Evolutionary conservation across 2,888 invertebrate species (phyloP).

Genomic region (Lasioglossum villosulum): DNA sequence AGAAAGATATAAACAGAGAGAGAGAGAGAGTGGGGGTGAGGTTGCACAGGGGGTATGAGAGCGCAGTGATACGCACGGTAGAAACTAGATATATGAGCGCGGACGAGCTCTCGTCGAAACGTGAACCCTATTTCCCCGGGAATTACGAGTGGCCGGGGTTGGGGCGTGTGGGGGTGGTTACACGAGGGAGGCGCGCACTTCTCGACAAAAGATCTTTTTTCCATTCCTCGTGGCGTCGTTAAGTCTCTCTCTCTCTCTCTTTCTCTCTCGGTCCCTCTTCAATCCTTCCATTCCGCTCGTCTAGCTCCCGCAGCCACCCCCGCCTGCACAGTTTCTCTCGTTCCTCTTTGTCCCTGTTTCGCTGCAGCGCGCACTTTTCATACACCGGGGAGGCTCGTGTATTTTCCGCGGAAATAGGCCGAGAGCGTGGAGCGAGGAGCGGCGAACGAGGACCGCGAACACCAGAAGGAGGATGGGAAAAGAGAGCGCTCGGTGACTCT

Average conservation of each 20-base stretch:
- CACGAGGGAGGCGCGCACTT: conserved; percentile 58
- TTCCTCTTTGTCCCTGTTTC: conserved; percentile 56
- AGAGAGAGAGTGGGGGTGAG: background rate
- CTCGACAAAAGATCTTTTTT: conserved; percentile 72
- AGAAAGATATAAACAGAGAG: background rate
- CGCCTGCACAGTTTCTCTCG: conserved; percentile 14
- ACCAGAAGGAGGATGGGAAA: conserved; percentile 37
- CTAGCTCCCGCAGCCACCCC: conserved; percentile 10
- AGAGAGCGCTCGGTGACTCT: conserved; percentile 45
- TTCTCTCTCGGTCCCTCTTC: conserved; percentile 27
- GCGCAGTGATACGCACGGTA: conserved; percentile 44
- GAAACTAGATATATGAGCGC: conserved; percentile 53
- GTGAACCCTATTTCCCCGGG: conserved; percentile 67
- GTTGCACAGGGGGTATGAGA: conserved; percentile 5
- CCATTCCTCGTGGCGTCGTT: conserved; percentile 58
- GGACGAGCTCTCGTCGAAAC: conserved; percentile 66
- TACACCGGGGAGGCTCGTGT: conserved; percentile 49
- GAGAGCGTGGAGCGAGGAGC: conserved; percentile 58
- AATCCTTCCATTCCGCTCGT: background rate
- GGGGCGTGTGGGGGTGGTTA: conserved; percentile 30
- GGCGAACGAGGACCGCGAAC: conserved; percentile 24
- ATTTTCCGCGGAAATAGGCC: conserved; percentile 75
- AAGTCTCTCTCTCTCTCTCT: conserved; percentile 38
- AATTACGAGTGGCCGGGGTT: conserved; percentile 64
- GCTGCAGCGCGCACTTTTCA: conserved; percentile 59